These are phyloP conservation scores for Allobates femoralis DNA, from an alignment of 2,797 vertebrate species.

Conservation along the genomic window DNA sequence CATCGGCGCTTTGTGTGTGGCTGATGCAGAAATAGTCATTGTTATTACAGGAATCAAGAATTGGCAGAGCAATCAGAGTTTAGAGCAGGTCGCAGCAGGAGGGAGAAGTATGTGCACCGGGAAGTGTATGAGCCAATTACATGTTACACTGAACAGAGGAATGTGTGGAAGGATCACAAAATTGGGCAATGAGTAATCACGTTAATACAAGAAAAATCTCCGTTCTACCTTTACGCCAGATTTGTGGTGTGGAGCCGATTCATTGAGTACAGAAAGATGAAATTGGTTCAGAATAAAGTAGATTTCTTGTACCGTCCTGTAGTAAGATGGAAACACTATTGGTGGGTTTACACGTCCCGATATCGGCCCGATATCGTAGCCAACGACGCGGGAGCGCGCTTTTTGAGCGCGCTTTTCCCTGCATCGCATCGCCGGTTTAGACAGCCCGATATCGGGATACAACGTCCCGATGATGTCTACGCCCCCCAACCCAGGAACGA, in stretches of 20 bases:
- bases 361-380: too few species aligned
- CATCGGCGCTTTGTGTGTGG: conserved; percentile 25
- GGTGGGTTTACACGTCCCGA: too few species aligned
- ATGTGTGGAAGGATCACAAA: conserved; percentile 28
- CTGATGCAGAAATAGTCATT: conserved; percentile 44
- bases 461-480: too few species aligned
- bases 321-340: too few species aligned
- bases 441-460: too few species aligned
- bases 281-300: neutral
- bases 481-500: too few species aligned
- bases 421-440: too few species aligned
- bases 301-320: neutral
- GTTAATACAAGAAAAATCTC: conserved; percentile 2
- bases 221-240: neutral
- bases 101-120: conserved; percentile 7
- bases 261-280: neutral
- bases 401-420: too few species aligned
- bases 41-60: conserved; percentile 40
- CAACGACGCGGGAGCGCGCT: too few species aligned
- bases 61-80: conserved; percentile 24
- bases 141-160: conserved; percentile 19
- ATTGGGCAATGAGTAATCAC: conserved; percentile 27
- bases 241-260: neutral
- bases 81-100: conserved; percentile 1
- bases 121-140: conserved; percentile 45